phyloP scores from a whole-genome alignment of 2,113 vertebrate species.

The Cebus imitator region DNA sequence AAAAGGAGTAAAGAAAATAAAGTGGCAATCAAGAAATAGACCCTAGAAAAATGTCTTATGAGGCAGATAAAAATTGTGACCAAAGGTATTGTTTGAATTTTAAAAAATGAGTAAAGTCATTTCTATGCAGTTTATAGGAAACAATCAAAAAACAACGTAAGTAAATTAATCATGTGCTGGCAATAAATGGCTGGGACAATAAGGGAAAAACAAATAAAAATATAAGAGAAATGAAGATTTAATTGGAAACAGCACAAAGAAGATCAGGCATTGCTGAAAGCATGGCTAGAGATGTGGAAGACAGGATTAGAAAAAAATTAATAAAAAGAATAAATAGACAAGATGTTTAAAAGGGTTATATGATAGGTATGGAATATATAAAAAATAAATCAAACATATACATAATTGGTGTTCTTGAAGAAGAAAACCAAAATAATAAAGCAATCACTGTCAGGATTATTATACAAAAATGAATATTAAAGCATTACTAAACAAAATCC shows the following conservation, averaged over 20 bases:
- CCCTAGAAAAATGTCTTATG: background rate
- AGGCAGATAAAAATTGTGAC: background rate
- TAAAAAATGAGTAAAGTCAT: background rate
- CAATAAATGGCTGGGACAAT: background rate
- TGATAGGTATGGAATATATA: background rate
- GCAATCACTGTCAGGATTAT: background rate
- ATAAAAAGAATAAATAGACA: background rate
- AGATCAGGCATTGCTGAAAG: background rate
- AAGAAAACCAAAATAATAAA: constrained; percentile 5
- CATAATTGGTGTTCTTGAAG: background rate
- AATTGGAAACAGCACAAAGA: background rate
- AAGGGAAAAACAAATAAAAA: background rate
- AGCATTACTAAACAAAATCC: background rate
- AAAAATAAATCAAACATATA: background rate
- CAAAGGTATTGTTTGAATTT: background rate
- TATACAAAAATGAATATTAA: background rate
- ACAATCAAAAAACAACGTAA: background rate
- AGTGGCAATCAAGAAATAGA: background rate
- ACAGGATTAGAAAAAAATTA: background rate
- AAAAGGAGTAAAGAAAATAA: background rate
- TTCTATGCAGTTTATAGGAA: background rate
- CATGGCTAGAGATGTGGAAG: background rate
- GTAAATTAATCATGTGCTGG: background rate
- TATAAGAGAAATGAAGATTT: background rate
- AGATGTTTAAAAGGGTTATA: background rate